phyloP scores from a whole-genome alignment of 1,140 invertebrate species.

The Ptiloglossa arizonensis region DNA sequence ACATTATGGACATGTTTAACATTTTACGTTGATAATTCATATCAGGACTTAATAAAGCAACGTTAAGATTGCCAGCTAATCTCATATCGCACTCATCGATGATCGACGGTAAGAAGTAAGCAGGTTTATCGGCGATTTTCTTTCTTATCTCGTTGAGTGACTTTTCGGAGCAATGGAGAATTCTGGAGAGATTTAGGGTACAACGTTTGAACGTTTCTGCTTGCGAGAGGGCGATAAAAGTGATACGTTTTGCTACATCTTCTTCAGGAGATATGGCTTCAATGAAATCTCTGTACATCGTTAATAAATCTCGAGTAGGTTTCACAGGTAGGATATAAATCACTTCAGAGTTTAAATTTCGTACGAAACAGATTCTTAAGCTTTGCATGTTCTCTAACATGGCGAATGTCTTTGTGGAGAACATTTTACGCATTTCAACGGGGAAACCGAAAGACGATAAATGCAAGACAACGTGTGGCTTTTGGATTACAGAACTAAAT shows the following conservation, averaged over 20 bases:
- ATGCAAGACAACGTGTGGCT: constrained; percentile 51
- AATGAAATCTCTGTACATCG: constrained; percentile 57
- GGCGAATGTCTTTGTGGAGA: constrained; percentile 10
- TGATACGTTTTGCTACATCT: constrained; percentile 40
- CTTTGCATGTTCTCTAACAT: constrained; percentile 43
- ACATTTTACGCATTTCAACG: constrained; percentile 19
- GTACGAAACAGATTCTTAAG: constrained; percentile 42
- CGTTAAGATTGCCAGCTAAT: constrained; percentile 26
- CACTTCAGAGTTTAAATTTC: constrained; percentile 38
- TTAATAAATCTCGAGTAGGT: constrained; percentile 27
- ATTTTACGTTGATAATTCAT: constrained; percentile 43
- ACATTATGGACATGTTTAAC: constrained; percentile 31
- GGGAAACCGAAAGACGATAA: constrained; percentile 52
- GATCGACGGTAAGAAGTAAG: constrained; percentile 52
- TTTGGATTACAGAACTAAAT: constrained; percentile 9
- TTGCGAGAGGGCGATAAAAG: constrained; percentile 48
- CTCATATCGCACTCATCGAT: constrained; percentile 62
- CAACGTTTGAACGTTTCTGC: constrained; percentile 13
- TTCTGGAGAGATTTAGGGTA: constrained; percentile 39
- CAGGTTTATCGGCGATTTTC: constrained; percentile 35
- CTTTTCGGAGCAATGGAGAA: constrained; percentile 52
- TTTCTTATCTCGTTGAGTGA: constrained; percentile 27
- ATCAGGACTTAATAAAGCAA: constrained; percentile 47
- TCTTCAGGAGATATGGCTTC: constrained; percentile 47
- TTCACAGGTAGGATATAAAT: constrained; percentile 53